phyloP scores from a whole-genome alignment of 1,140 invertebrate genomes.

The Zaprionus taronus region DNA sequence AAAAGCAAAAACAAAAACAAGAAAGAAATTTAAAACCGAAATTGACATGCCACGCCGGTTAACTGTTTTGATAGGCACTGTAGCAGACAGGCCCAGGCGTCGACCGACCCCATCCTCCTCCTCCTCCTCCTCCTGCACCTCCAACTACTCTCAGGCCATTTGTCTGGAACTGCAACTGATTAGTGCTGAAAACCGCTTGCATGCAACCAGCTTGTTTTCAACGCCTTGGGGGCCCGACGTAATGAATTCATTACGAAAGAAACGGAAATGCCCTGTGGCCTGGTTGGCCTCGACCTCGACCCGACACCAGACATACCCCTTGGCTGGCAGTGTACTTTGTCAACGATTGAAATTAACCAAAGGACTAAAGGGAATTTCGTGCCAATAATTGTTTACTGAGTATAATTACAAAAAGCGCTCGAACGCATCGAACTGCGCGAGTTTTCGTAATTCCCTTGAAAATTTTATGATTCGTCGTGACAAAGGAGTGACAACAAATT shows the following conservation, averaged over 20 bases:
- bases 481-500: slow-evolving; percentile 47
- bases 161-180: slow-evolving; percentile 56
- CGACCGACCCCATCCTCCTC: neutral
- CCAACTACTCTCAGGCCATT: neutral
- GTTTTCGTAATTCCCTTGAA: slow-evolving; percentile 21
- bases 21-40: slow-evolving; percentile 51
- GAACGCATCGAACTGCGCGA: neutral
- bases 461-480: slow-evolving; percentile 34
- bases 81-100: slow-evolving; percentile 10
- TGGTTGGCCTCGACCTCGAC: neutral
- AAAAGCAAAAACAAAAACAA: slow-evolving; percentile 24
- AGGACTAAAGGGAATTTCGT: slow-evolving; percentile 5
- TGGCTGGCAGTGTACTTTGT: neutral
- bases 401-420: slow-evolving; percentile 3
- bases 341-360: slow-evolving; percentile 7
- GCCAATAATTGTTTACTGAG: slow-evolving; percentile 1
- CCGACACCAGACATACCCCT: slow-evolving; percentile 9
- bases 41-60: slow-evolving; percentile 53
- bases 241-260: slow-evolving; percentile 65
- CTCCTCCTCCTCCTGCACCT: neutral
- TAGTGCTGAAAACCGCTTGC: slow-evolving; percentile 58
- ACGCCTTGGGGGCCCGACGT: slow-evolving; percentile 38
- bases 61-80: slow-evolving; percentile 58
- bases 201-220: slow-evolving; percentile 42
- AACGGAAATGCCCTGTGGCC: slow-evolving; percentile 14